Base-by-base conservation (phyloP, 53 echinoderm and acorn worm species). In the Zoroaster sp. region DNA sequence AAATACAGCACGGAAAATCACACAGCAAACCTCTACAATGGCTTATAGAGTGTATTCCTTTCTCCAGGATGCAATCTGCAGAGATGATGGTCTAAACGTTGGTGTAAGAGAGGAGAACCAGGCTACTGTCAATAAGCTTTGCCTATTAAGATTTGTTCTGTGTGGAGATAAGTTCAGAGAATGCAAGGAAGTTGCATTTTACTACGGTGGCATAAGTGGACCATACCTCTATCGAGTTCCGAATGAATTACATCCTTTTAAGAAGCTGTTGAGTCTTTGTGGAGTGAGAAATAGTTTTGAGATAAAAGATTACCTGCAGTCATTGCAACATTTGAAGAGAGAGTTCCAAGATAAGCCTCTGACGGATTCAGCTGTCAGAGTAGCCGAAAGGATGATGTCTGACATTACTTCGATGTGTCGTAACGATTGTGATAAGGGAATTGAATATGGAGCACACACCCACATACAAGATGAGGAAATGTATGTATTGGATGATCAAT, bases 201-300 rank as follows among this genome's bases (percentile, higher is more conserved):
- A 73, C 0, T 81, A 81, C 74, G 43, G 3, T 21, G 73, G 89
- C 10, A 54, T n/a, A 11, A 59, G 55, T 40, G 65, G 44, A 14
- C 89, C 55, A 0, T 89, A 80, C 25, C 47, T 89, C 30, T 89
- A 53, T 54, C 0, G 11, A 55, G 89, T 89, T 69, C 73, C 89
- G 8, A 21, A 12, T 1, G 54, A 53, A 2, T 42, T 89, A 1
- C 10, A 15, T 37, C 39, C 13, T 0, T 89, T 40, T 40, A 32
- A 69, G 40, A 12, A 17, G 1, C 55, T 89, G 10, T 33, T 89
- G 21, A 18, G 5, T 6, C 53, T 32, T 32, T 89, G 81, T 51
- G 89, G 89, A 7, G 89, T 89, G 3, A 89, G 63, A 72, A 73
- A 81, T 2, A 0, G 38, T 5, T 89, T 89, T 69, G 32, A 34